Evolutionary conservation across 2,888 invertebrate species (phyloP).

Genomic region (Trichacis sp.): DNA sequence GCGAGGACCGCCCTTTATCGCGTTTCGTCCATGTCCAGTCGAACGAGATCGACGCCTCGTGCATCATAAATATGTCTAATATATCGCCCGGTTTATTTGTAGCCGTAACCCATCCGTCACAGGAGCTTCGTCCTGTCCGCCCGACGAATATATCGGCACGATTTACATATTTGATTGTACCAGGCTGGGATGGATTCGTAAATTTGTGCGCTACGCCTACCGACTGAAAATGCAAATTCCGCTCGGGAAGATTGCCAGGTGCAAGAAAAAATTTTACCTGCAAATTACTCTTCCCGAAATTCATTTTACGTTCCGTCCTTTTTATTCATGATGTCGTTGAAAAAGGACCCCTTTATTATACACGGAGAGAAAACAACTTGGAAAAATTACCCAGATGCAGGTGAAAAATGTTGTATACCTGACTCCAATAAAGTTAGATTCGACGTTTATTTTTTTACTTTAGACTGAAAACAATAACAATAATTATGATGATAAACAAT

Average conservation of each 20-base stretch:
- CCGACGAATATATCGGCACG: constrained; percentile 53
- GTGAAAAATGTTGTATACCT: too few species aligned
- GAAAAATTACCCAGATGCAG: too few species aligned
- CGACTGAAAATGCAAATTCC: constrained; percentile 35
- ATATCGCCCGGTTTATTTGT: constrained; percentile 47
- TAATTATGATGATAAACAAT: too few species aligned
- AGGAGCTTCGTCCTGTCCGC: constrained; percentile 39
- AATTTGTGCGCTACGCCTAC: constrained; percentile 45
- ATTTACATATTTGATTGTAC: constrained; percentile 64
- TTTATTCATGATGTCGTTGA: too few species aligned
- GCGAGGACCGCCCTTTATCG: constrained; percentile 36
- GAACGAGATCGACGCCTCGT: constrained; percentile 43
- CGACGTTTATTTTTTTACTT: too few species aligned
- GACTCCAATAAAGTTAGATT: too few species aligned
- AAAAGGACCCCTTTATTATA: too few species aligned
- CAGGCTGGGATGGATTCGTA: constrained; percentile 46
- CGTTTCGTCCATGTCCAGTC: constrained; percentile 18
- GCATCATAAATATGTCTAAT: constrained; percentile 45
- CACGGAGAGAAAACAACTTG: too few species aligned
- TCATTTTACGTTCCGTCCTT: neutral
- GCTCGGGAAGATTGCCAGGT: constrained; percentile 28
- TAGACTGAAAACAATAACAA: too few species aligned
- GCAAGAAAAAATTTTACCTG: constrained; percentile 2
- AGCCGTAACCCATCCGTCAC: constrained; percentile 47
- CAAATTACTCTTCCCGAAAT: constrained; percentile 1